Conservation (phyloP, 2,888 invertebrate genomes). For the Nemoura dubitans region DNA sequence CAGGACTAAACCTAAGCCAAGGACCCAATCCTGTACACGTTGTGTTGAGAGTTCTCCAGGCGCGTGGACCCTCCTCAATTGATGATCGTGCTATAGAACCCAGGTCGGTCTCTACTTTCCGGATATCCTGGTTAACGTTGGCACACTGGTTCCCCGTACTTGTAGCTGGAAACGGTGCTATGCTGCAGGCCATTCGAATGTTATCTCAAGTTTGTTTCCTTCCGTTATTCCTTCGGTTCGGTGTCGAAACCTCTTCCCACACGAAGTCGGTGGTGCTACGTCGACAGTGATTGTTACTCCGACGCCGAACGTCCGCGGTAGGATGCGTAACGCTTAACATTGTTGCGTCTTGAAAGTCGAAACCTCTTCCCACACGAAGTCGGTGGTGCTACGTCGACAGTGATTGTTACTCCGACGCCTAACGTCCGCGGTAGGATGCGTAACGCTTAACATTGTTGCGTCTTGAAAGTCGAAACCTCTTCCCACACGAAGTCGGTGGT, state of each 20-base stretch:
- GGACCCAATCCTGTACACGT: too few species aligned
- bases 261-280: neutral
- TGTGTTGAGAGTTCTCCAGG: too few species aligned
- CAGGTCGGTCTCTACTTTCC: neutral
- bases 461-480: neutral
- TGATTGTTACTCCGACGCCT: too few species aligned
- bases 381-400: neutral
- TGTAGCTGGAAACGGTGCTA: neutral
- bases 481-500: neutral
- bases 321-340: too few species aligned
- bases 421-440: too few species aligned
- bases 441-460: too few species aligned
- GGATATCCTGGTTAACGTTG: neutral
- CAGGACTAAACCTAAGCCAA: too few species aligned
- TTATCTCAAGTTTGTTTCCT: neutral
- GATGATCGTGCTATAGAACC: neutral
- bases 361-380: neutral
- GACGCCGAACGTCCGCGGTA: too few species aligned
- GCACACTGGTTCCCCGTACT: neutral
- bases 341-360: too few species aligned
- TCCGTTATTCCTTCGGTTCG: neutral
- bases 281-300: neutral
- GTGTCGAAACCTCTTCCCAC: neutral
- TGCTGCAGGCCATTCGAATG: neutral
- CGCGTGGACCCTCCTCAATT: neutral